phyloP scores from a whole-genome alignment of 2,797 vertebrate genomes.

The Sebastes itinus region DNA sequence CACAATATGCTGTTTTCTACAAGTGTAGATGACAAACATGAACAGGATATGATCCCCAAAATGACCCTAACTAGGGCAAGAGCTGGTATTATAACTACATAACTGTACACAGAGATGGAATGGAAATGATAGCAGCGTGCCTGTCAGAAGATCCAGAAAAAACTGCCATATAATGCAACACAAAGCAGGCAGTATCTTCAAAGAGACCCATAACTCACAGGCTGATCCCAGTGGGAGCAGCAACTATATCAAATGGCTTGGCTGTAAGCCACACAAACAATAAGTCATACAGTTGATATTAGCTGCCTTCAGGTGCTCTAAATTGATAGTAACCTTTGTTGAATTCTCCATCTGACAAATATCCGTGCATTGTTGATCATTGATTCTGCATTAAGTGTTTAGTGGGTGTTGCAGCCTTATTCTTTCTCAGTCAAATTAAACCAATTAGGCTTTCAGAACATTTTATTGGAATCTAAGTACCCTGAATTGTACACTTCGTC shows the following conservation, averaged over 20 bases:
- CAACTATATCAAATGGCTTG: neutral
- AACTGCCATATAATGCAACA: conserved; percentile 23
- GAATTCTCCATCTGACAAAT: neutral
- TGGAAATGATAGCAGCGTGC: conserved; percentile 3
- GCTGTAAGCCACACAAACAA: conserved; percentile 24
- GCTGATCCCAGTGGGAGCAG: conserved; percentile 27
- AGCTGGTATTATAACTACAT: neutral
- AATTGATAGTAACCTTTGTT: neutral
- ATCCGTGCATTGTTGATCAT: neutral
- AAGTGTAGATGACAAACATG: neutral
- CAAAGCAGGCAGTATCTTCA: conserved; percentile 40
- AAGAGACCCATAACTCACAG: conserved; percentile 41
- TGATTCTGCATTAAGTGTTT: neutral
- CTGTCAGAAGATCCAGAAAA: conserved; percentile 31
- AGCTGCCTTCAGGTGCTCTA: neutral
- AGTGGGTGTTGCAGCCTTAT: neutral
- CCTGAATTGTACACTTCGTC: neutral
- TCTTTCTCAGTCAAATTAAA: neutral
- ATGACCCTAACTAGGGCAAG: conserved; percentile 19
- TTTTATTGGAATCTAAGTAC: neutral
- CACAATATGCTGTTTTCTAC: neutral
- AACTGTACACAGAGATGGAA: neutral
- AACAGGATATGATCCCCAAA: conserved; percentile 12
- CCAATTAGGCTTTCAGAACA: neutral
- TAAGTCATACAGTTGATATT: neutral